Conservation (phyloP, 2,797 vertebrate genomes). For the Bradypodion pumilum region DNA sequence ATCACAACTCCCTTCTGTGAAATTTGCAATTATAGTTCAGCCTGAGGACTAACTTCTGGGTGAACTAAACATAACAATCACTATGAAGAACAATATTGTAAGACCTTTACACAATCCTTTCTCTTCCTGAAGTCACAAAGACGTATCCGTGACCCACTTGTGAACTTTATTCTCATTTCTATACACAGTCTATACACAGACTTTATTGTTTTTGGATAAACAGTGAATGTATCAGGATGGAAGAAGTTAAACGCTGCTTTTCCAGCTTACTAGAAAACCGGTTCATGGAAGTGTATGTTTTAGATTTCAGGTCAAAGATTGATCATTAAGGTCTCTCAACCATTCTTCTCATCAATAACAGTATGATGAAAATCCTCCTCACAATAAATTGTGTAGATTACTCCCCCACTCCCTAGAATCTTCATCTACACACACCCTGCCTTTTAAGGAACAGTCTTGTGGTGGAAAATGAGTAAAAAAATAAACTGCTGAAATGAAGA, state of each 20-base stretch:
- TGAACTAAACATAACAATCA: not conserved
- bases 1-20: not conserved
- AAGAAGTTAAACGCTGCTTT: constrained; percentile 37
- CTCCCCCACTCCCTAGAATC: constrained; percentile 39
- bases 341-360: constrained; percentile 68
- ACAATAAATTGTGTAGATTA: constrained; percentile 36
- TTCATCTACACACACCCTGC: constrained; percentile 51
- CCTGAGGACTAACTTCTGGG: not conserved
- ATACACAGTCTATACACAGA: too few species aligned
- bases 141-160: not conserved
- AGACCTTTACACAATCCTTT: not conserved
- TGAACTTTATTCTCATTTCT: not conserved
- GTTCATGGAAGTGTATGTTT: constrained; percentile 34
- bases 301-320: constrained; percentile 59
- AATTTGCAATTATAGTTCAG: not conserved
- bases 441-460: constrained; percentile 29
- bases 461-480: constrained; percentile 39
- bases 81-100: not conserved
- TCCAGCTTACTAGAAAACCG: constrained; percentile 41
- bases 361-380: constrained; percentile 53
- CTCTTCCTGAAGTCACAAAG: not conserved
- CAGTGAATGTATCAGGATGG: constrained; percentile 1
- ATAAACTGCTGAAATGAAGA: constrained; percentile 49
- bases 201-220: not conserved
- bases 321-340: constrained; percentile 56